These are phyloP conservation scores for Conger conger DNA, from an alignment of 2,113 vertebrate genomes.

Conservation along the genomic window DNA sequence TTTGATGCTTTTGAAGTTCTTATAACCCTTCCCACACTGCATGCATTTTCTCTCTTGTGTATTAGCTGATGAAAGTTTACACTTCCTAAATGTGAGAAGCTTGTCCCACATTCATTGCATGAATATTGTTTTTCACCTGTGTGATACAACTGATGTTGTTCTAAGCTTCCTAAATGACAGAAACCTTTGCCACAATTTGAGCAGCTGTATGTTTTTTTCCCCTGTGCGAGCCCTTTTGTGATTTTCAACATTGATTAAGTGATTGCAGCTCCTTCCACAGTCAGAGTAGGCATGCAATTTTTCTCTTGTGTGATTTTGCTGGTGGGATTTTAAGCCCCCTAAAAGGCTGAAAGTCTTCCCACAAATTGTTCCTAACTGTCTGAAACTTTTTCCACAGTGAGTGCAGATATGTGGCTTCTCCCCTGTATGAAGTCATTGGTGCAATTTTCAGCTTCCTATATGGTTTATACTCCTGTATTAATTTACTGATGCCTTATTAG, in stretches of 20 bases:
- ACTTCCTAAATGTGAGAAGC: too few species aligned
- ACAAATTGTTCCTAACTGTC: too few species aligned
- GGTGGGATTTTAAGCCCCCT: background rate
- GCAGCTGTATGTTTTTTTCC: constrained; percentile 10
- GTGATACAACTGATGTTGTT: constrained; percentile 2
- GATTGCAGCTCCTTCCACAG: background rate
- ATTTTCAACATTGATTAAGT: background rate
- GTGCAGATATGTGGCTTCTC: background rate
- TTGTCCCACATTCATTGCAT: background rate
- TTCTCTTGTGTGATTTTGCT: background rate
- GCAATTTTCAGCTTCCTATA: too few species aligned
- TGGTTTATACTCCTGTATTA: too few species aligned
- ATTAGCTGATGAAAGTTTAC: too few species aligned
- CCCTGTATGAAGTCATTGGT: too few species aligned
- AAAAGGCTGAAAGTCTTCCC: background rate
- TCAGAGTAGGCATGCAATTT: background rate
- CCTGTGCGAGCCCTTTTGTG: constrained; percentile 13
- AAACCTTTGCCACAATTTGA: constrained; percentile 1
- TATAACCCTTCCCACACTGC: background rate
- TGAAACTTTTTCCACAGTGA: background rate
- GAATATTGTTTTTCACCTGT: constrained; percentile 10
- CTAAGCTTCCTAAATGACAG: background rate
- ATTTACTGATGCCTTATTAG: too few species aligned
- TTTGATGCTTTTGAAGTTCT: background rate
- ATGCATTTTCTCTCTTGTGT: too few species aligned